phyloP scores from a whole-genome alignment of 2,888 invertebrate species.

The Caenorhabditis sp. region DNA sequence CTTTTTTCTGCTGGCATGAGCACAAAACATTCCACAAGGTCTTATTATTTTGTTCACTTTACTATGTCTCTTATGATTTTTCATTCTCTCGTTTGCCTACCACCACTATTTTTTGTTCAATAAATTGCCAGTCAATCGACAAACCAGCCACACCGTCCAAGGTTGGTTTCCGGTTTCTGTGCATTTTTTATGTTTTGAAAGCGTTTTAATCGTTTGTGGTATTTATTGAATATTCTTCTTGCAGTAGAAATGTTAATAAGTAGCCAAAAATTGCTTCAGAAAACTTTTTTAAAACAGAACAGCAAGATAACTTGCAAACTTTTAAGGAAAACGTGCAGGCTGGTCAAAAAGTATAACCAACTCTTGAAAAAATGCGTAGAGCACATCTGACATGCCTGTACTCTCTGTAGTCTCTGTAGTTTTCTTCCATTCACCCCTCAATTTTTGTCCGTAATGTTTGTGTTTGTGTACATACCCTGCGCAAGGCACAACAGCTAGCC shows the following conservation, averaged over 20 bases:
- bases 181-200: neutral
- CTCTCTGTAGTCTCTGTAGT: constrained; percentile 40
- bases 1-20: neutral
- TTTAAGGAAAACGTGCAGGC: neutral
- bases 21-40: constrained; percentile 27
- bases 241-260: neutral
- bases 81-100: constrained; percentile 19
- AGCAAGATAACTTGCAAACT: too few relatives aligned
- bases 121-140: constrained; percentile 52
- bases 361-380: constrained; percentile 16
- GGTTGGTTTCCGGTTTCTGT: constrained; percentile 47
- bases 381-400: constrained; percentile 13
- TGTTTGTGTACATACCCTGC: constrained; percentile 57
- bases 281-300: neutral
- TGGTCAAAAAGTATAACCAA: constrained; percentile 6
- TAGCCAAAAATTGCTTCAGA: neutral
- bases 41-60: constrained; percentile 34
- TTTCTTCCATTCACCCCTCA: constrained; percentile 22
- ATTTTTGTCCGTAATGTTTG: constrained; percentile 40
- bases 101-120: constrained; percentile 49
- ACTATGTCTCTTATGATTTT: constrained; percentile 21
- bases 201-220: too few relatives aligned
- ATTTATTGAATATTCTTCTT: too few relatives aligned
- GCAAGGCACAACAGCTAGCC: constrained; percentile 45
- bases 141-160: constrained; percentile 24